Evolutionary conservation across 2,797 vertebrate species (phyloP).

Genomic region (Alfaro cultratus): DNA sequence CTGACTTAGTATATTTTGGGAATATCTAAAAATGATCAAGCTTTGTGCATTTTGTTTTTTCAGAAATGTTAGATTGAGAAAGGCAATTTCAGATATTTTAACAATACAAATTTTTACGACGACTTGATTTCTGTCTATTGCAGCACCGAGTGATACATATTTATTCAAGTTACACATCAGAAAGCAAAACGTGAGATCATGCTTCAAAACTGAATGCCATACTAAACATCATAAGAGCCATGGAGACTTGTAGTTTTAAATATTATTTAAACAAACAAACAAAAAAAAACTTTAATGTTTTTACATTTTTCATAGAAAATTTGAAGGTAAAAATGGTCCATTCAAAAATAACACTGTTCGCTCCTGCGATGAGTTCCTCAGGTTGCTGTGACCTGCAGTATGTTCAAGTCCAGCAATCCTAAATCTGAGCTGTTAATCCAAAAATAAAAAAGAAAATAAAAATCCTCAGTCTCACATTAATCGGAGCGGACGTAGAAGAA

Average conservation of each 20-base stretch:
- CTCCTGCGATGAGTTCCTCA: slow-evolving; percentile 14
- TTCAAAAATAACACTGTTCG: slow-evolving; percentile 66
- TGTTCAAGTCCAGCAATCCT: slow-evolving; percentile 33
- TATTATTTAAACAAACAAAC: slow-evolving; percentile 15
- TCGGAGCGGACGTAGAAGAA: not conserved
- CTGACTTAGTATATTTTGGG: not conserved
- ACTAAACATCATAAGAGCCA: slow-evolving; percentile 16
- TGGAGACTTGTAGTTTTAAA: slow-evolving; percentile 41
- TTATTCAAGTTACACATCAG: slow-evolving; percentile 23
- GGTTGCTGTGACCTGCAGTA: slow-evolving; percentile 25
- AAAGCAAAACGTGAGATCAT: slow-evolving; percentile 28
- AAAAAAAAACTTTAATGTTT: slow-evolving; percentile 3
- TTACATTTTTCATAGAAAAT: slow-evolving; percentile 32
- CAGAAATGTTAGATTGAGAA: not conserved
- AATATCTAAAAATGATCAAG: not conserved
- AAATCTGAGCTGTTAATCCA: slow-evolving; percentile 17
- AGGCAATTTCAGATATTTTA: slow-evolving; percentile 30
- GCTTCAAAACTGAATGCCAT: slow-evolving; percentile 23
- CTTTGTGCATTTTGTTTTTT: slow-evolving; percentile 7
- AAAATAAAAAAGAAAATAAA: too few species aligned
- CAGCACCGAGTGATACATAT: slow-evolving; percentile 55
- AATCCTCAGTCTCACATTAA: slow-evolving; percentile 14
- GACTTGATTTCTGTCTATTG: slow-evolving; percentile 41
- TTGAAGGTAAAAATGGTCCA: slow-evolving; percentile 35
- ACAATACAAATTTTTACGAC: slow-evolving; percentile 50